Conservation (phyloP, 2,797 vertebrate species). For the Florisuga fusca region DNA sequence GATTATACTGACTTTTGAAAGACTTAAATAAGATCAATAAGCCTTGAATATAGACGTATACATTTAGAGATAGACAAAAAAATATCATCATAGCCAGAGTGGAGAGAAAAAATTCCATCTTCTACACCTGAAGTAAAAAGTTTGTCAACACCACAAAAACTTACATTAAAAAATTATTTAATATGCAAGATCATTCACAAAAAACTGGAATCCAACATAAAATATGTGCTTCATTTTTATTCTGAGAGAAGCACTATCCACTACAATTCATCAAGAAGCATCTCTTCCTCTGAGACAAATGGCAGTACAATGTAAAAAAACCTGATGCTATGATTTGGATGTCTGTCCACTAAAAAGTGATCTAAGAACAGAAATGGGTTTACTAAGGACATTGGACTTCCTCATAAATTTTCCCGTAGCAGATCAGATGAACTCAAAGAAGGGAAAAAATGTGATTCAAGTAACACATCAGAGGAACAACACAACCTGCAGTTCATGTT, state of each 20-base stretch:
- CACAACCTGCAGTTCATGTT: neutral
- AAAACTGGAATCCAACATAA: neutral
- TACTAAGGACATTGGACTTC: neutral
- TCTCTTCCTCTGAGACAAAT: neutral
- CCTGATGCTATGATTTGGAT: neutral
- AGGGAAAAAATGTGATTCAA: neutral
- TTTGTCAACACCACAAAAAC: neutral
- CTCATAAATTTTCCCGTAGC: neutral
- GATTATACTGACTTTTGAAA: neutral
- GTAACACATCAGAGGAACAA: neutral
- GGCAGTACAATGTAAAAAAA: neutral
- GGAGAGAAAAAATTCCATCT: neutral
- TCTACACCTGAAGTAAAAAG: neutral
- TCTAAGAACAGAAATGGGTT: neutral
- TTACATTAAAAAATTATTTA: no score
- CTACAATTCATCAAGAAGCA: neutral
- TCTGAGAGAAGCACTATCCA: neutral
- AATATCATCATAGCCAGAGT: neutral
- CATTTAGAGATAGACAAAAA: neutral
- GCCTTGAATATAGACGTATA: neutral
- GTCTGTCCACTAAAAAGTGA: neutral
- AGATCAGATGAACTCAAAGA: neutral
- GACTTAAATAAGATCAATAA: neutral
- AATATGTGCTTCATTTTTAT: neutral
- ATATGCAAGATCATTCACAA: neutral